Evolutionary conservation across 2,888 invertebrate genomes (phyloP), one percentile per base, ranked within the genome.

Genomic region (Megastigmus dorsalis): DNA sequence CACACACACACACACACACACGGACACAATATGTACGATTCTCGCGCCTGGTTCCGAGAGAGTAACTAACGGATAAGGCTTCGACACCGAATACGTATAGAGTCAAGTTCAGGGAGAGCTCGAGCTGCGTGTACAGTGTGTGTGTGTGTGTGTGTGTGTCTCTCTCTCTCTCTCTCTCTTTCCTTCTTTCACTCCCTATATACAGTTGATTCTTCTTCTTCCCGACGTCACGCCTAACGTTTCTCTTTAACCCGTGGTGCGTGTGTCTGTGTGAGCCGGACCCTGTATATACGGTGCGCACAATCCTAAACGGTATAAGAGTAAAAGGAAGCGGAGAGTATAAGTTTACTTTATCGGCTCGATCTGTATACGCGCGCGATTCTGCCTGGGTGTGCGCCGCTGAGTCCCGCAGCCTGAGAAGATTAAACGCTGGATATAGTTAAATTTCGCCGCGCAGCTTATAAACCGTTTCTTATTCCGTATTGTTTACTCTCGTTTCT

Each of bases 71-170:
- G 62, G 59, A 67, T 66, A 67, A 71, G 71, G 63, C 66, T 66
- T 69, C 69, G 74, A 59, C 50, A 77, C 63, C 71, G 62, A 67
- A 45, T 74, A 74, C 67, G 33, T 63, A 18, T 60, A 33, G 66
- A 76, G 76, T 78, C 80, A 80, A 79, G 80, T 80, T 79, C 80
- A 79, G 78, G 76, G 79, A 73, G 71, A 79, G 73, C 71, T 45
- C n/a, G 59, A n/a, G n/a, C n/a, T n/a, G n/a, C n/a, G n/a, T n/a
- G n/a, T n/a, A n/a, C n/a, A n/a, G n/a, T n/a, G n/a, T n/a, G n/a
- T n/a, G n/a, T n/a, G n/a, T n/a, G n/a, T n/a, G n/a, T 48, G 2
- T 48, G 3, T 48, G 4, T 33, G 7, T 5, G 10, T 10, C n/a
- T 38, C 43, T 26, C 52, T 66, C 73, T 55, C 71, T 50, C 69